These are phyloP conservation scores for Rhegmatorhina hoffmannsi DNA, from an alignment of 2,113 vertebrate species.

Conservation along the genomic window DNA sequence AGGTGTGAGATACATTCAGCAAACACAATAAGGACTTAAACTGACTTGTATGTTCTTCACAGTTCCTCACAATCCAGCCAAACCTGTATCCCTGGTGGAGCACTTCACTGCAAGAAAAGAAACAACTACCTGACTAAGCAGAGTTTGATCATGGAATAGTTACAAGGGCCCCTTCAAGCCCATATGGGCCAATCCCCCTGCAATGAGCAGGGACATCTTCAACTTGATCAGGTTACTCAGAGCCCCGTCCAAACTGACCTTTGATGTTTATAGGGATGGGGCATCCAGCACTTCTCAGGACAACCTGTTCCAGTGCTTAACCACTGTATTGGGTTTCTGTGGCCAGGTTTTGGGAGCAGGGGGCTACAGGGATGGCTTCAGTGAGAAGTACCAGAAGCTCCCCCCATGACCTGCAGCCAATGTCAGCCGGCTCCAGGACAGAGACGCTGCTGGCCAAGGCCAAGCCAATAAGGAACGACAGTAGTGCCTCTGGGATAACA, in stretches of 20 bases:
- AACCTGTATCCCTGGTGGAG: rapidly evolving
- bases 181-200: background rate
- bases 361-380: background rate
- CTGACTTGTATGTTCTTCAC: rapidly evolving
- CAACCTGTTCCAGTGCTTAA: background rate
- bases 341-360: background rate
- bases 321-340: background rate
- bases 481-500: background rate
- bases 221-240: background rate
- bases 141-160: background rate
- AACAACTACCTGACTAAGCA: background rate
- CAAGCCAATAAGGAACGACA: background rate
- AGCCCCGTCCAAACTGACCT: background rate
- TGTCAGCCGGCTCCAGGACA: background rate
- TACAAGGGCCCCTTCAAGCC: background rate
- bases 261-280: background rate
- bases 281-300: background rate
- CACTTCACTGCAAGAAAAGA: background rate
- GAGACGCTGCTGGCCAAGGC: background rate
- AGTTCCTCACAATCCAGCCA: background rate
- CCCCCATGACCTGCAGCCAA: background rate
- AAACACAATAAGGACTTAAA: background rate
- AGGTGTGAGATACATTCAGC: background rate
- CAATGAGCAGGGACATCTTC: background rate
- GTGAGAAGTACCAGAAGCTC: background rate